Base-by-base conservation (phyloP, 1,140 invertebrate genomes). In the Schlechtendalia chinensis region DNA sequence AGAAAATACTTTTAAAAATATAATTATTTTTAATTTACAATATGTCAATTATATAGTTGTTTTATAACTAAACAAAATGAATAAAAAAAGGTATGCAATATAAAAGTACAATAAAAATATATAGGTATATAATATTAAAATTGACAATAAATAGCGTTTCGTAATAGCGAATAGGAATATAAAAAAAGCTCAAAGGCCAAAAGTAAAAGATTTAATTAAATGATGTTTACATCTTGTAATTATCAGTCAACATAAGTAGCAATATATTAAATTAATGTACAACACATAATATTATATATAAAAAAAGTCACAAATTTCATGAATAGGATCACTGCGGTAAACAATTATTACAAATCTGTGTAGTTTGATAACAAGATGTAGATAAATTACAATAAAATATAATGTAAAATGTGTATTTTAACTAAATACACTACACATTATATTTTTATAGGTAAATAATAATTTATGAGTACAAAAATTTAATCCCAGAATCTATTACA, bases 171-270 rank as follows among this genome's bases (percentile, higher is more conserved):
- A 69, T 69, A 69, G 45, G 67, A 69, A 69, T 69, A 17, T 14
- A 50, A 39, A 50, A 69, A 69, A 69, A 69, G 65, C 65, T 47
- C 65, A 19, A 17, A 22, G 65, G 39, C 12, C 29, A 47, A 50
- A 67, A 24, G n/a, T 8, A 47, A 47, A 47, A 22, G 22, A 17
- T 47, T 69, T 39, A 69, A 16, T 32, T 16, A 69, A 69, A 69
- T 22, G 14, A 22, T 45, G n/a, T 69, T 69, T 16, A 47, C 17
- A 47, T 47, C 47, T 47, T 22, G 2, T 17, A 4, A 22, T 22
- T 69, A 69, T 69, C 65, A 69, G 65, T 69, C 32, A 69, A 47
- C 16, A 69, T 69, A 69, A 24, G 22, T 50, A 50, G 10, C 24
- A 27, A 50, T 11, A 1, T 69, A 27, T 54, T 19, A 54, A 19